Evolutionary conservation across 2,113 vertebrate genomes (phyloP).

Genomic region (Callopanchax toddi): DNA sequence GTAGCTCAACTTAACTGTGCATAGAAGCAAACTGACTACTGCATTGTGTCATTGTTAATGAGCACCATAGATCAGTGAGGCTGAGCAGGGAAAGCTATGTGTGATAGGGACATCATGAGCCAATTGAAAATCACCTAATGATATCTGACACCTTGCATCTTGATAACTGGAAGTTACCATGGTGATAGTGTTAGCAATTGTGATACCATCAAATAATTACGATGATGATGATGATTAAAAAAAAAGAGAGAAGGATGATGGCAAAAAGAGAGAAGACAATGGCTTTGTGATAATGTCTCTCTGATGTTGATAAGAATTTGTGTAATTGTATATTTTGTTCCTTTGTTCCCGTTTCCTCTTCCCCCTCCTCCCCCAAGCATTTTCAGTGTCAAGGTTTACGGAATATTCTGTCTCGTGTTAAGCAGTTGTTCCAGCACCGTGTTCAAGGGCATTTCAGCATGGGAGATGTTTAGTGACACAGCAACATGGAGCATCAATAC

Average conservation of each 20-base stretch:
- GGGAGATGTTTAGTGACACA: conserved; percentile 18
- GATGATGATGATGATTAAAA: conserved; percentile 21
- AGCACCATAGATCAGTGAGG: background rate
- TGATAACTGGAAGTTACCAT: conserved; percentile 51
- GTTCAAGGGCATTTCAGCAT: conserved; percentile 27
- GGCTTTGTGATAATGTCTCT: conserved; percentile 5
- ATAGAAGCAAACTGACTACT: background rate
- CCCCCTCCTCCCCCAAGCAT: background rate
- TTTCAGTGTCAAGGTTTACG: background rate
- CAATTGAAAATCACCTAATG: conserved; percentile 13
- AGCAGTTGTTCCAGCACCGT: conserved; percentile 8
- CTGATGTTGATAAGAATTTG: conserved; percentile 17
- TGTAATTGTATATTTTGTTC: background rate
- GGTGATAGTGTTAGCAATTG: conserved; percentile 1
- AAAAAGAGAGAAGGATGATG: background rate
- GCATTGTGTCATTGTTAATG: background rate
- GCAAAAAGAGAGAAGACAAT: conserved; percentile 2
- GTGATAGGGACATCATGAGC: conserved; percentile 16
- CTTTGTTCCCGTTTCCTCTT: conserved; percentile 2
- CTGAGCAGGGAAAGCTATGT: background rate
- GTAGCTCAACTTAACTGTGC: background rate
- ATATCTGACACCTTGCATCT: conserved; percentile 34
- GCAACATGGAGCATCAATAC: conserved; percentile 1
- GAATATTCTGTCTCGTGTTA: background rate
- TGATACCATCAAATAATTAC: conserved; percentile 38